These are phyloP conservation scores for Eulithis testata DNA, from an alignment of 2,888 invertebrate genomes.

Conservation along the genomic window DNA sequence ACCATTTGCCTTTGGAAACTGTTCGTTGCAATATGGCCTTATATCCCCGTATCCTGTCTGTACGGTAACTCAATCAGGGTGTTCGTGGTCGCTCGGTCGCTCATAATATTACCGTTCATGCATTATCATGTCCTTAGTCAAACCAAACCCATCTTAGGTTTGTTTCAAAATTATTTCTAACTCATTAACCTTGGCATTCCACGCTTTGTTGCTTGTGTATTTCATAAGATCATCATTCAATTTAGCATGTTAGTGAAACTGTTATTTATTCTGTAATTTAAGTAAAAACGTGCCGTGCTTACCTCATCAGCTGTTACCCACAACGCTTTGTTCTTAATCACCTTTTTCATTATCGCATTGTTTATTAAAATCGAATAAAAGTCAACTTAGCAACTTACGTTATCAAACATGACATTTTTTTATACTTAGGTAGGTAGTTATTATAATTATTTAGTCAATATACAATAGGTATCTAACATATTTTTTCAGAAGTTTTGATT, in stretches of 20 bases:
- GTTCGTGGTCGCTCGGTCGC: too few relatives aligned
- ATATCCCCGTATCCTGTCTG: neutral
- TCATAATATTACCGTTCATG: too few relatives aligned
- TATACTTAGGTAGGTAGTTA: too few relatives aligned
- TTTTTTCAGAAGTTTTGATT: too few relatives aligned
- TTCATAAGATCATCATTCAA: slow-evolving; percentile 35
- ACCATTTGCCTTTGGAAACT: neutral
- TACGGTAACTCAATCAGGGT: too few relatives aligned
- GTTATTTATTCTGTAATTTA: slow-evolving; percentile 10
- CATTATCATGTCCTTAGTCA: neutral
- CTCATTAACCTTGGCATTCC: slow-evolving; percentile 40
- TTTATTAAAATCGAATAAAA: neutral
- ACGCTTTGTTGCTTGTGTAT: slow-evolving; percentile 25
- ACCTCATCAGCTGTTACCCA: slow-evolving; percentile 35
- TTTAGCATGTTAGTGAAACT: slow-evolving; percentile 21
- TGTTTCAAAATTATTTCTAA: slow-evolving; percentile 10
- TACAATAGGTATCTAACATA: too few relatives aligned
- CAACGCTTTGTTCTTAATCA: slow-evolving; percentile 32
- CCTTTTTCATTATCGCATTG: slow-evolving; percentile 27
- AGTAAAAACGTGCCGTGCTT: slow-evolving; percentile 29
- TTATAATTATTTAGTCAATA: too few relatives aligned
- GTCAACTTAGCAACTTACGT: neutral
- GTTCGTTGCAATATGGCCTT: neutral
- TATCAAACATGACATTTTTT: too few relatives aligned
- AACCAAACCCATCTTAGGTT: neutral